Evolutionary conservation across 2,113 vertebrate species (phyloP), one percentile per base, ranked within the genome.

Genomic region (Corythornis vintsioides): DNA sequence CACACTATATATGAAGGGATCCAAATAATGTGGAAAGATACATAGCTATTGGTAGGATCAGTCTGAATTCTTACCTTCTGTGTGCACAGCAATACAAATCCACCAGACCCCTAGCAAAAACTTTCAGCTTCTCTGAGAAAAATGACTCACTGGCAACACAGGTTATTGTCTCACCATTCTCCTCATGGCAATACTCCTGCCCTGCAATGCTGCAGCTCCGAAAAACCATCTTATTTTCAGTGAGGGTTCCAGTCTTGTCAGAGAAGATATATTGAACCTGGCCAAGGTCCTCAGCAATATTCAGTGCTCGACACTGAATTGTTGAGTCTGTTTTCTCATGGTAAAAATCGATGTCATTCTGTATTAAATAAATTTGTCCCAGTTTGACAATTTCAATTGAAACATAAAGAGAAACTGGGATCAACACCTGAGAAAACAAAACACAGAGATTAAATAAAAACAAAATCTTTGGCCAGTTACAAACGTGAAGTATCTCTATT

Each of bases 171-270:
- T 97, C 96, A 99, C 99, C 98, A 60, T 99, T 99, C 80, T 99
- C 99, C 66, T 98, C 92, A 60, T 99, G 99, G 83, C 98, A 98
- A 79, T 99, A 99, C 75, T 99, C 99, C 13, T 97, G 97, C 26
- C 99, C 99, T n/a, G 98, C 98, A 77, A 99, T 98, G 82, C 98
- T 99, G 94, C 99, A 99, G 42, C 99, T 98, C 38, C 98, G 97
- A 93, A 99, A 99, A 94, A 99, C 98, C 99, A 99, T 99, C 94
- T 99, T 99, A 95, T 99, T 99, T 96, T 99, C 99, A 3, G 99
- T 99, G 59, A 99, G 98, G 3, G 99, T 99, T 93, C 99, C 99
- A 1, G 99, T 99, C 96, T 99, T 99, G 95, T 99, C 99, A 9
- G 99, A 99, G 95, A 99, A 99, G 83, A 99, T 94, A 87, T 98